Evolutionary conservation across 2,797 vertebrate genomes (phyloP).

Genomic region (Galago senegalensis): DNA sequence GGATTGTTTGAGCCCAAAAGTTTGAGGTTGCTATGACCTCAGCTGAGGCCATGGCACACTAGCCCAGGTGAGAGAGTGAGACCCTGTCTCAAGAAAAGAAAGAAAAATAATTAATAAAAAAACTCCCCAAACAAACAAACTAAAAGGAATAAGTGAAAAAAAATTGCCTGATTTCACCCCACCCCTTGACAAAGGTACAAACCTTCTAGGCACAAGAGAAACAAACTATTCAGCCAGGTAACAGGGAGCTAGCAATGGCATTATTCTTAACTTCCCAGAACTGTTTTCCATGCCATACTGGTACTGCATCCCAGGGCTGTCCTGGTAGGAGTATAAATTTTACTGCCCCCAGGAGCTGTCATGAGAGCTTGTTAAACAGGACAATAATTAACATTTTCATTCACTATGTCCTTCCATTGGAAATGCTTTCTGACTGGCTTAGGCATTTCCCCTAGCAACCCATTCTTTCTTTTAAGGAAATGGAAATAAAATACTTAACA

Average conservation of each 20-base stretch:
- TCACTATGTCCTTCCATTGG: neutral
- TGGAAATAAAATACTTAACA: slow-evolving; percentile 59
- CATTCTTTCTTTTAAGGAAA: slow-evolving; percentile 61
- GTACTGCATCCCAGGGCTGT: neutral
- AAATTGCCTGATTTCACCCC: neutral
- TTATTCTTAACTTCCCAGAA: neutral
- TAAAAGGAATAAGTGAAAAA: neutral
- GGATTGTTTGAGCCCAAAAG: no score
- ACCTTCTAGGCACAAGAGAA: neutral
- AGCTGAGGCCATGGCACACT: no score
- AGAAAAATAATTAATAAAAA: no score
- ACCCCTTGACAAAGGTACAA: neutral
- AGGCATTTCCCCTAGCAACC: slow-evolving; percentile 57
- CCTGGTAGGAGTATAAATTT: neutral
- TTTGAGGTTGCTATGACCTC: no score
- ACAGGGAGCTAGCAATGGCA: rapidly evolving
- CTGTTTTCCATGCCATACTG: neutral
- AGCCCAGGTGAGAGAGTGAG: no score
- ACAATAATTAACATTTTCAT: slow-evolving; percentile 59
- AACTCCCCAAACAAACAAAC: no score
- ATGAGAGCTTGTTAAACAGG: slow-evolving; percentile 43
- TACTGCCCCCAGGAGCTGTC: neutral
- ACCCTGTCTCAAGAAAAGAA: no score
- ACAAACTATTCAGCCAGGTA: neutral
- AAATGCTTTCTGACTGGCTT: slow-evolving; percentile 62